Evolutionary conservation across 2,113 vertebrate genomes (phyloP).

Genomic region (Thymallus thymallus): DNA sequence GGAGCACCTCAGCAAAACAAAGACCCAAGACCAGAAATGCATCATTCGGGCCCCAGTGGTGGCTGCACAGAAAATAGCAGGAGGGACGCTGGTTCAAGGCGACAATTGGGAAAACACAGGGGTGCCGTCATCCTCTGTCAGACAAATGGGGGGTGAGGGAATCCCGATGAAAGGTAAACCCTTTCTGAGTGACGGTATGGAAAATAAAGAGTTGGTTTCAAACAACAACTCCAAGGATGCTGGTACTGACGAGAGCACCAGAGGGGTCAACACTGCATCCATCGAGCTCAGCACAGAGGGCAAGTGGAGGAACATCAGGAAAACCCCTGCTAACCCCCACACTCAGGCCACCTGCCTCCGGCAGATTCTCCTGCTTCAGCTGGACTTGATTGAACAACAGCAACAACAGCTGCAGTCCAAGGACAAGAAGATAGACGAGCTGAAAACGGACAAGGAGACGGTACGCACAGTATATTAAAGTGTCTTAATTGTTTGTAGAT

Average conservation of each 20-base stretch:
- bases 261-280: constrained; percentile 68
- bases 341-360: constrained; percentile 89
- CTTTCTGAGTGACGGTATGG: constrained; percentile 74
- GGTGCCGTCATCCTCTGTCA: constrained; percentile 63
- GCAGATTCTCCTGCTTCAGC: constrained; percentile 90
- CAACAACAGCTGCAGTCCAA: constrained; percentile 93
- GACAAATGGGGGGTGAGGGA: constrained; percentile 81
- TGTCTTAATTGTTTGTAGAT: too few species aligned
- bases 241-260: constrained; percentile 63
- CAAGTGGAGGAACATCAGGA: constrained; percentile 84
- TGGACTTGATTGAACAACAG: constrained; percentile 94
- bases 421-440: constrained; percentile 94
- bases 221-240: constrained; percentile 73
- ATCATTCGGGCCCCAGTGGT: constrained; percentile 54
- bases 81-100: constrained; percentile 52
- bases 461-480: constrained; percentile 61
- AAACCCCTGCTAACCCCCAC: constrained; percentile 81
- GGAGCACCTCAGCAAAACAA: constrained; percentile 56
- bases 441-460: constrained; percentile 89
- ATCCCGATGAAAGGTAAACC: constrained; percentile 78
- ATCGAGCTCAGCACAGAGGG: constrained; percentile 79
- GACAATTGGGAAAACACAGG: constrained; percentile 62
- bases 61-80: constrained; percentile 34
- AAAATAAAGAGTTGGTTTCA: constrained; percentile 73
- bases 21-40: constrained; percentile 63